These are phyloP conservation scores for Phaethon lepturus DNA, from an alignment of 2,113 vertebrate species.

Conservation along the genomic window DNA sequence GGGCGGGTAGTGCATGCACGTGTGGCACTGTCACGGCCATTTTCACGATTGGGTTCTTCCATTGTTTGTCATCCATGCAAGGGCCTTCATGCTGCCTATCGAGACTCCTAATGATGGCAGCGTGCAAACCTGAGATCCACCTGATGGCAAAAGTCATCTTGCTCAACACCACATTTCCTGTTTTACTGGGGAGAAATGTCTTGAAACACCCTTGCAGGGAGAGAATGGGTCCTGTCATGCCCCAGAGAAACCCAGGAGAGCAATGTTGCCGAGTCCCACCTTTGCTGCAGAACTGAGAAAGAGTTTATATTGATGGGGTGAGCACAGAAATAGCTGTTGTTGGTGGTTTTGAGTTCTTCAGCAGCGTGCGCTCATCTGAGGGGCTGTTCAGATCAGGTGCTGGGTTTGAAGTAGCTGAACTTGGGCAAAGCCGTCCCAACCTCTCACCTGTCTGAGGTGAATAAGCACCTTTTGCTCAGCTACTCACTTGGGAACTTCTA, in stretches of 20 bases:
- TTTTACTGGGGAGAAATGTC: background rate
- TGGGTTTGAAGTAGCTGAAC: background rate
- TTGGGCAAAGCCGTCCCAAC: background rate
- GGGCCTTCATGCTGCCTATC: fast-evolving
- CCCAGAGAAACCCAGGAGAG: background rate
- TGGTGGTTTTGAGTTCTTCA: background rate
- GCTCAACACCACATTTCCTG: background rate
- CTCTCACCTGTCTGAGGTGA: background rate
- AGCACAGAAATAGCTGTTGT: background rate
- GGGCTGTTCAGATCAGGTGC: background rate
- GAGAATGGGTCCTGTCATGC: fast-evolving
- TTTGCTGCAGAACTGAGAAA: background rate
- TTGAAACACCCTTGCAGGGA: background rate
- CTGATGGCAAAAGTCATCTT: background rate
- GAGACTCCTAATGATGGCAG: background rate
- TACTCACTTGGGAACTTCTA: background rate
- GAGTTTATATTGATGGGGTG: background rate
- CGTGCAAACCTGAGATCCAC: background rate
- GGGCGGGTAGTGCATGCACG: fast-evolving
- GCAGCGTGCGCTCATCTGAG: background rate
- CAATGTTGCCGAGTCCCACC: background rate
- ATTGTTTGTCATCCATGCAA: background rate
- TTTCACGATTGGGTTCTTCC: fast-evolving
- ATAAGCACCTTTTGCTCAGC: background rate
- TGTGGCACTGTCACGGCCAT: fast-evolving